Conservation (phyloP, 2,113 vertebrate species). For the Setophaga kirtlandii region DNA sequence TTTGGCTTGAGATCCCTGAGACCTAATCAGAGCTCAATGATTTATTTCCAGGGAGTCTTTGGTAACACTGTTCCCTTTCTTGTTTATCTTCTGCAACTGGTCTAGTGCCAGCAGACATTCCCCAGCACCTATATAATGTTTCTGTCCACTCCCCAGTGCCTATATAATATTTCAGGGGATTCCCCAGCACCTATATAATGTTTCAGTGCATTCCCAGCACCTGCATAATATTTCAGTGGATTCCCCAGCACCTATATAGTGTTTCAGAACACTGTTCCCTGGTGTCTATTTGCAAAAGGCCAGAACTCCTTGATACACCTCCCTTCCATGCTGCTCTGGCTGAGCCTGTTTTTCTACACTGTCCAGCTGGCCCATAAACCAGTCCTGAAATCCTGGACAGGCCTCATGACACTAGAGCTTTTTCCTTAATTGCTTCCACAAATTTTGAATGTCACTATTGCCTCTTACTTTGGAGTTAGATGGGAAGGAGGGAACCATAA, state of each 20-base stretch:
- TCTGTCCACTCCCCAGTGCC: neutral
- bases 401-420: neutral
- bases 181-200: neutral
- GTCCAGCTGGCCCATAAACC: neutral
- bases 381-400: neutral
- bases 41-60: neutral
- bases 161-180: neutral
- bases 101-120: neutral
- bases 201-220: neutral
- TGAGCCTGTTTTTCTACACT: neutral
- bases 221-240: neutral
- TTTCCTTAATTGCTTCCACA: neutral
- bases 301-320: neutral
- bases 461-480: neutral
- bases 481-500: neutral
- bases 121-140: neutral
- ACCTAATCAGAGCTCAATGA: neutral
- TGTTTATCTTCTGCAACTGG: neutral
- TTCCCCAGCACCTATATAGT: neutral
- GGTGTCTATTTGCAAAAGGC: neutral
- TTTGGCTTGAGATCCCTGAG: neutral
- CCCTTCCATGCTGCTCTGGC: neutral
- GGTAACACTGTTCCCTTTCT: neutral
- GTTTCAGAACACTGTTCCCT: neutral
- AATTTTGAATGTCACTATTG: neutral